Percentiles rank a stretch among this genome's conserved stretches.
These are phyloP conservation scores for Notechis scutatus DNA, from an alignment of 2,113 vertebrate species.

Conservation along the genomic window DNA sequence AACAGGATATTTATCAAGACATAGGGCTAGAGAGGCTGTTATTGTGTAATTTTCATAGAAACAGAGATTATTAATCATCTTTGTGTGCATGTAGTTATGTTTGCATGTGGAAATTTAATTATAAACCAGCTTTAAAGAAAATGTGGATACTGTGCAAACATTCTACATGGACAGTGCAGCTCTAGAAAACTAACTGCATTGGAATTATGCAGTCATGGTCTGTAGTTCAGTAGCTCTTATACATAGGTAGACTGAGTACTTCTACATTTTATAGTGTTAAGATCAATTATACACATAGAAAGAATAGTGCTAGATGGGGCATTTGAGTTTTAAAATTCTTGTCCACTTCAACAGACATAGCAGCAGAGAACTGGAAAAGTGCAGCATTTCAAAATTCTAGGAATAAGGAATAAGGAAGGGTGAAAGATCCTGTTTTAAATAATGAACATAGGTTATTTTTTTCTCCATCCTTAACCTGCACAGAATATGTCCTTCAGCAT, in stretches of 20 bases:
- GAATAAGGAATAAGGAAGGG: not conserved
- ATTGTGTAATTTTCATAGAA: not conserved
- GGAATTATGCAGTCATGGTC: fast-evolving
- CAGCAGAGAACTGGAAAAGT: not conserved
- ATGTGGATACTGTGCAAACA: not conserved
- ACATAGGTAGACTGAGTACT: not conserved
- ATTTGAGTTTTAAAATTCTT: not conserved
- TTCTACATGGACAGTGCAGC: not conserved
- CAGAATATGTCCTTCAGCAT: not conserved
- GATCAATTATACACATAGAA: not conserved
- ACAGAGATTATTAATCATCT: not conserved
- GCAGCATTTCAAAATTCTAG: not conserved
- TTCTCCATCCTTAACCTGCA: not conserved
- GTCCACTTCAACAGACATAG: not conserved
- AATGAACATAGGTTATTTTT: not conserved
- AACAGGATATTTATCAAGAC: not conserved
- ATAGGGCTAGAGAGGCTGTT: not conserved
- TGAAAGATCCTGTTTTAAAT: not conserved
- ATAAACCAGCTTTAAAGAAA: fast-evolving
- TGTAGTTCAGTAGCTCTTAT: not conserved
- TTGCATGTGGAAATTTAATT: not conserved
- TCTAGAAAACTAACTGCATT: conserved; percentile 8
- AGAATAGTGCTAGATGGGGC: not conserved
- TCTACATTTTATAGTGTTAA: not conserved
- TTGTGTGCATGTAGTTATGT: not conserved